phyloP scores from a whole-genome alignment of 2,888 invertebrate genomes.

The Cerastis rubricosa region DNA sequence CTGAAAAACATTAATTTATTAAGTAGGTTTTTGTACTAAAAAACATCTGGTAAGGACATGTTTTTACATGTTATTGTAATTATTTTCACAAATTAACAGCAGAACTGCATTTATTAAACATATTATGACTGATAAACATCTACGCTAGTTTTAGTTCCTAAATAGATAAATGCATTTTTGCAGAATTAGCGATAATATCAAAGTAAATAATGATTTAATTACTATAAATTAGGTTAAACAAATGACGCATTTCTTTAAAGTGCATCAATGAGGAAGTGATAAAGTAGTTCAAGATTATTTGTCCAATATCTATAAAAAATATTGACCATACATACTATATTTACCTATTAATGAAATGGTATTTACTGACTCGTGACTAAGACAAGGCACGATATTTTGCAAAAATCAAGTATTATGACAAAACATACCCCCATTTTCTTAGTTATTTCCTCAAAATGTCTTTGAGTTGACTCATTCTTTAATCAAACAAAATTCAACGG shows the following conservation, averaged over 20 bases:
- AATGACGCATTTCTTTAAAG: conserved; percentile 17
- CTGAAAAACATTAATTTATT: not conserved
- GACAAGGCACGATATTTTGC: conserved; percentile 19
- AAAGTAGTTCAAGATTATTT: conserved; percentile 29
- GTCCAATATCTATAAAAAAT: conserved; percentile 15
- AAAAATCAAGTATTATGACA: conserved; percentile 19
- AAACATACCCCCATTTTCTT: conserved; percentile 9
- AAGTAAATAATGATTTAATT: not conserved
- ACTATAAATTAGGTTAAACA: conserved; percentile 19
- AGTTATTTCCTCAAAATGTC: conserved; percentile 30
- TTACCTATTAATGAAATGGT: conserved; percentile 34
- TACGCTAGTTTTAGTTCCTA: not conserved
- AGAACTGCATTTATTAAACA: not conserved
- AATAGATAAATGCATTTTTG: not conserved
- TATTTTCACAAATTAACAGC: not conserved
- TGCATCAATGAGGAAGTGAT: conserved; percentile 49
- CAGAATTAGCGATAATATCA: conserved; percentile 6
- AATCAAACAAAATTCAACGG: conserved; percentile 7
- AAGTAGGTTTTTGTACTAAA: not conserved
- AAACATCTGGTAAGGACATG: not conserved
- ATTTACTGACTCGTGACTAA: conserved; percentile 23
- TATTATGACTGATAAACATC: conserved; percentile 22
- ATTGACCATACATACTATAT: conserved; percentile 11
- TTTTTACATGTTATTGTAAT: not conserved
- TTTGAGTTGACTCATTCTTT: conserved; percentile 16